A percentile compares a stretch with the other conserved stretches of the same genome.
phyloP scores from a whole-genome alignment of 2,113 vertebrate genomes.

The Cyrtonyx montezumae region DNA sequence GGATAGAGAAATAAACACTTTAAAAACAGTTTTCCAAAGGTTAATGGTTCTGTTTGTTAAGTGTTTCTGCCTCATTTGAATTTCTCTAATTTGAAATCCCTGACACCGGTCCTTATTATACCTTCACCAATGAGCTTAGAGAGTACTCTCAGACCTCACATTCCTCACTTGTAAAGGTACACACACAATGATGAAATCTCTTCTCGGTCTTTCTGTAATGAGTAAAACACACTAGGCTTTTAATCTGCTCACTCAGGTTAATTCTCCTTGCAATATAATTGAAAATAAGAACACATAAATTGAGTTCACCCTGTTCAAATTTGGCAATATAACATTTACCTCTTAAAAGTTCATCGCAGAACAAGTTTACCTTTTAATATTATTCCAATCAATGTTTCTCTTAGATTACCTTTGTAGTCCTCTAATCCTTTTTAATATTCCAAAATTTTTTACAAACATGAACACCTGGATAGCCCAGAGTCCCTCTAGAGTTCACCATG shows the following conservation, averaged over 20 bases:
- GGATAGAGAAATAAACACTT: not conserved
- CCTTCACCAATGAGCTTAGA: not conserved
- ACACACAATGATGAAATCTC: not conserved
- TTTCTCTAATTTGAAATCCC: not conserved
- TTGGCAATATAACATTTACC: not conserved
- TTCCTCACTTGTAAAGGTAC: not conserved
- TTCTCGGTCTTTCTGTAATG: not conserved
- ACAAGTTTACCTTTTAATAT: not conserved
- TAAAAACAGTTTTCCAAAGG: not conserved
- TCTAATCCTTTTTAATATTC: not conserved
- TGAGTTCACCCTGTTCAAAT: not conserved
- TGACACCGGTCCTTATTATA: not conserved
- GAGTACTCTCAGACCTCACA: not conserved
- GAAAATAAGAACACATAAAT: not conserved
- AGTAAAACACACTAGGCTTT: not conserved
- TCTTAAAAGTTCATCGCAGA: not conserved
- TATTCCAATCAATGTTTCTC: not conserved
- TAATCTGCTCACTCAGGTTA: not conserved
- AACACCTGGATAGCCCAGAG: not conserved
- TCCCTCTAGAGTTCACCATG: not conserved
- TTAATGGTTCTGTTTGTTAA: not conserved
- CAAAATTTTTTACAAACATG: not conserved
- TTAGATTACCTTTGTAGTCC: not conserved
- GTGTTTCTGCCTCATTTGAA: not conserved
- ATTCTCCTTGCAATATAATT: not conserved